Evolutionary conservation across 2,113 vertebrate genomes (phyloP).

Genomic region (Indicator maculatus): DNA sequence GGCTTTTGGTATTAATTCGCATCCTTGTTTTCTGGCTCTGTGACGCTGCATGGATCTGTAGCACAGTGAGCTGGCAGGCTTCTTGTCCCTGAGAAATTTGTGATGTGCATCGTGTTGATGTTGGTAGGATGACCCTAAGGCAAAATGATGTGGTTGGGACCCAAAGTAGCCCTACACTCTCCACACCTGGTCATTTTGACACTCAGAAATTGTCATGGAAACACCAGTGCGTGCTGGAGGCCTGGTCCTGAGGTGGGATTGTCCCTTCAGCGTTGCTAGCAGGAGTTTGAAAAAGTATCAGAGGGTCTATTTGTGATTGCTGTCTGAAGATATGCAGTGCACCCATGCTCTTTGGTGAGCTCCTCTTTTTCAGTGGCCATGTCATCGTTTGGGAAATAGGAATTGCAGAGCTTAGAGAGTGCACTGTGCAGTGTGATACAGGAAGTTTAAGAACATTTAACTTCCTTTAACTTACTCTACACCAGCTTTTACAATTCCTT

Average conservation of each 20-base stretch:
- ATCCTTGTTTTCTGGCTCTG: rapidly evolving
- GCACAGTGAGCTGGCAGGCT: not conserved
- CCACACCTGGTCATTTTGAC: rapidly evolving
- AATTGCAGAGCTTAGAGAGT: not conserved
- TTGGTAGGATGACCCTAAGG: not conserved
- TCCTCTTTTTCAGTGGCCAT: rapidly evolving
- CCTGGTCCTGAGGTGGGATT: not conserved
- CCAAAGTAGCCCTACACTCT: rapidly evolving
- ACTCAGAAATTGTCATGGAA: rapidly evolving
- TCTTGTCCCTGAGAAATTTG: rapidly evolving
- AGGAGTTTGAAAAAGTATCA: not conserved
- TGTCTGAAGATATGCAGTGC: rapidly evolving
- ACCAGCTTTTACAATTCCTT: not conserved
- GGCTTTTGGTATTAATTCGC: rapidly evolving
- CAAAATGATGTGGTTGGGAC: not conserved
- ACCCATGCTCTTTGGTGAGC: rapidly evolving
- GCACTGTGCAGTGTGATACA: rapidly evolving
- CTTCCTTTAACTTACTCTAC: not conserved
- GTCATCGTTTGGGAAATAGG: not conserved
- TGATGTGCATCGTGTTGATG: rapidly evolving
- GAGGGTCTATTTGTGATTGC: rapidly evolving
- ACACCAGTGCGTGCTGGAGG: not conserved
- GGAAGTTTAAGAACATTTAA: not conserved
- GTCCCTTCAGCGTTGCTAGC: too few species aligned
- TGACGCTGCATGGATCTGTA: rapidly evolving